Evolutionary conservation across 1,140 invertebrate genomes (phyloP), one percentile per base, ranked within the genome.

Genomic region (Cherax quadricarinatus): DNA sequence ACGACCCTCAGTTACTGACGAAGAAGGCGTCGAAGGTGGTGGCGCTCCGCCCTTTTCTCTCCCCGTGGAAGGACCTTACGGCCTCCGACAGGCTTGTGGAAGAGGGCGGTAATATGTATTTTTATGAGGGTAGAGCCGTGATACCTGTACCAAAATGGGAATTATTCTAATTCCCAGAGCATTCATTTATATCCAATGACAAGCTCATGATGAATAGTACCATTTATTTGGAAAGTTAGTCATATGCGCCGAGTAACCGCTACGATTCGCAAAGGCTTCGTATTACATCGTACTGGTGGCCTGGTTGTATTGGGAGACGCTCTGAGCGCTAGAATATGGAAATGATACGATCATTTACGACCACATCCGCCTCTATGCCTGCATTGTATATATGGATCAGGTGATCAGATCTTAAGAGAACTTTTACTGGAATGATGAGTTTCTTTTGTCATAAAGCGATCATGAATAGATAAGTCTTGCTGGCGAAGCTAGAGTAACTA

Each of bases 181-280:
- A 87, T 92, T 92, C 91, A 88, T 88, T 92, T 92, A 88, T 92
- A 92, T 88, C 91, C 91, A 92, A 92, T 92, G 91, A 92, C 91
- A 92, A 92, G 79, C 91, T 75, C 24, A 66, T 92, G 91, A 92
- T 92, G 91, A 92, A 92, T 92, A 88, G 91, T 92, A 92, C 85
- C 86, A 92, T 92, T 92, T 92, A 92, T 92, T 92, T 92, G 91
- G 85, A 92, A 92, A 92, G 91, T 92, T 92, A 87, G 91, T 92
- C 85, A 92, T 92, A 87, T 92, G 86, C 91, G 80, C 48, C 51
- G 82, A 86, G 9, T 53, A 49, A 62, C 73, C 89, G 60, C 83
- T 81, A 82, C 60, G 75, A 70, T 80, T 91, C 89, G 89, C 16
- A 30, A 30, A 48, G 60, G 21, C 73, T 51, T 78, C 73, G 70